These are phyloP conservation scores for Camptogramma bilineatum DNA, from an alignment of 2,888 invertebrate species.

Conservation along the genomic window DNA sequence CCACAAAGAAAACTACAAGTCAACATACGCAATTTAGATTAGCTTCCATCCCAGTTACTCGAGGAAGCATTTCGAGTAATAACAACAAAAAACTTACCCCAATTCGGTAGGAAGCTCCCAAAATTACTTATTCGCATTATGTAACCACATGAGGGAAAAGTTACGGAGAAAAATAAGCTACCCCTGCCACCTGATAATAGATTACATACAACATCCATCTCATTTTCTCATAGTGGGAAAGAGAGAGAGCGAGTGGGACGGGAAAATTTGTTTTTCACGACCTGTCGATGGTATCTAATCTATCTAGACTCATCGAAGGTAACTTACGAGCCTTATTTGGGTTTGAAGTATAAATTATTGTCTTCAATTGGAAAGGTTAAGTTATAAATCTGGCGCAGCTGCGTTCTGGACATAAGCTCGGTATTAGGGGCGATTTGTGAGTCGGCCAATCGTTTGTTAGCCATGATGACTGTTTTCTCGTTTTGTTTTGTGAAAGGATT, in stretches of 20 bases:
- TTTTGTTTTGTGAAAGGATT: not conserved
- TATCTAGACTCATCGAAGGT: constrained; percentile 75
- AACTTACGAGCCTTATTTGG: constrained; percentile 81
- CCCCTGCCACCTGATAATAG: constrained; percentile 39
- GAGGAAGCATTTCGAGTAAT: constrained; percentile 20
- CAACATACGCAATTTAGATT: not conserved
- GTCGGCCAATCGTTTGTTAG: constrained; percentile 49
- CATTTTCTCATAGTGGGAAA: constrained; percentile 25
- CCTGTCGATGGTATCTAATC: constrained; percentile 63
- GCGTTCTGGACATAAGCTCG: constrained; percentile 77
- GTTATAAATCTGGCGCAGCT: constrained; percentile 79
- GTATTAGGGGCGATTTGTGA: constrained; percentile 80
- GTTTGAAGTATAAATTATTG: constrained; percentile 84
- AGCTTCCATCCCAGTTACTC: constrained; percentile 4
- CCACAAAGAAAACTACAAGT: not conserved
- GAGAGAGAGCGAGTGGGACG: constrained; percentile 26
- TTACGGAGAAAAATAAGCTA: constrained; percentile 37
- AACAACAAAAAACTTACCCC: constrained; percentile 25
- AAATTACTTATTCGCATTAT: constrained; percentile 29
- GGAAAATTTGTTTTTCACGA: constrained; percentile 51
- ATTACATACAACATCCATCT: constrained; percentile 33
- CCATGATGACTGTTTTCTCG: constrained; percentile 30
- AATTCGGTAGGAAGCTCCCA: constrained; percentile 24
- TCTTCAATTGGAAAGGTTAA: constrained; percentile 85
- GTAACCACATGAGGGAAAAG: constrained; percentile 32